Evolutionary conservation across 2,113 vertebrate genomes (phyloP).

Genomic region (Malurus melanocephalus): DNA sequence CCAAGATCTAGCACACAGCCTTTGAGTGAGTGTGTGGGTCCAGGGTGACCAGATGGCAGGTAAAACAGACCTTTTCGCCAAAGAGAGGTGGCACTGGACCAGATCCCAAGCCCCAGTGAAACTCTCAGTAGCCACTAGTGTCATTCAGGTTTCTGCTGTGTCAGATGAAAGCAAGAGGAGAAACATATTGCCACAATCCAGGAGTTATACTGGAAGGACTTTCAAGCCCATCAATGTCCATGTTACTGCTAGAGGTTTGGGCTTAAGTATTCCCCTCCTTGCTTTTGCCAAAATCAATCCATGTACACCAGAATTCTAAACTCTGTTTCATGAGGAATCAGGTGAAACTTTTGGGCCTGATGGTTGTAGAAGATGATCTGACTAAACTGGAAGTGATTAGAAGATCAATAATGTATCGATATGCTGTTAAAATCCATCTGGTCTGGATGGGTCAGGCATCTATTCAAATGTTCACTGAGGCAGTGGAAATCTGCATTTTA

Average conservation of each 20-base stretch:
- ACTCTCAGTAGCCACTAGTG: too few species aligned
- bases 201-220: neutral
- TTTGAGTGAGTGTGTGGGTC: neutral
- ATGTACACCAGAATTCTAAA: neutral
- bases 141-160: neutral
- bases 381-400: neutral
- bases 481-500: neutral
- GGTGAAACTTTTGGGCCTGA: neutral
- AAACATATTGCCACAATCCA: neutral
- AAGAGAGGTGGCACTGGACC: neutral
- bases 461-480: neutral
- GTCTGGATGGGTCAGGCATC: neutral
- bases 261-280: neutral
- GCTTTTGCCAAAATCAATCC: neutral
- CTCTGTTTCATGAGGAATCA: neutral
- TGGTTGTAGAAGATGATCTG: neutral
- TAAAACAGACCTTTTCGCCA: neutral
- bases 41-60: neutral
- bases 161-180: neutral
- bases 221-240: rapidly evolving
- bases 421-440: neutral
- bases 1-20: rapidly evolving
- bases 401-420: rapidly evolving
- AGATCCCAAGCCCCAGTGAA: neutral
- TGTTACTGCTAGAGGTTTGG: neutral